These are phyloP conservation scores for Eolophus roseicapilla DNA, from an alignment of 2,113 vertebrate species.

Conservation along the genomic window DNA sequence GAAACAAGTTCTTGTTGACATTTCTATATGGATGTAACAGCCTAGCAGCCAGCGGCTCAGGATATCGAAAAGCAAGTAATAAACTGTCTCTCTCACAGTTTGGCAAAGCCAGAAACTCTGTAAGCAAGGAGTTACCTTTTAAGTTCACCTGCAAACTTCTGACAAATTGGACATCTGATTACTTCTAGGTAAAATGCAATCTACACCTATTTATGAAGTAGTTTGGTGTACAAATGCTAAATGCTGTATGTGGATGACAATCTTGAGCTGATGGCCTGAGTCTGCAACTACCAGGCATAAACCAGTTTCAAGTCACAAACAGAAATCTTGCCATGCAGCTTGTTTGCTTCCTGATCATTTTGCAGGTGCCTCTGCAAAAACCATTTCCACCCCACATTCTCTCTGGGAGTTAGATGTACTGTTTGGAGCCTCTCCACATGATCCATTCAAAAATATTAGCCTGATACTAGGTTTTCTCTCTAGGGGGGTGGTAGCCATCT, in stretches of 20 bases:
- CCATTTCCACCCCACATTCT: background rate
- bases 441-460: background rate
- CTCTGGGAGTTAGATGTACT: background rate
- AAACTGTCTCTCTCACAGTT: background rate
- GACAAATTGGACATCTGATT: background rate
- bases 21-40: background rate
- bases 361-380: background rate
- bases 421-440: background rate
- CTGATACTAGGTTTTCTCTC: background rate
- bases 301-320: background rate
- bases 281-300: background rate
- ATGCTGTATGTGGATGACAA: background rate
- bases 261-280: background rate
- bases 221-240: background rate
- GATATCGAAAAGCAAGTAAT: background rate
- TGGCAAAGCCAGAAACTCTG: background rate
- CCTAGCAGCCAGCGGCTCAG: background rate
- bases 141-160: background rate
- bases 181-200: background rate
- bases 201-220: background rate
- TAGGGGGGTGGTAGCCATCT: background rate
- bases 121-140: background rate
- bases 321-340: background rate
- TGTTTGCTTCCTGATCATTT: background rate
- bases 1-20: background rate